A percentile compares a stretch with the other conserved stretches of the same genome.
These are phyloP conservation scores for Cynoglossus semilaevis DNA, from an alignment of 2,113 vertebrate species.

Conservation along the genomic window DNA sequence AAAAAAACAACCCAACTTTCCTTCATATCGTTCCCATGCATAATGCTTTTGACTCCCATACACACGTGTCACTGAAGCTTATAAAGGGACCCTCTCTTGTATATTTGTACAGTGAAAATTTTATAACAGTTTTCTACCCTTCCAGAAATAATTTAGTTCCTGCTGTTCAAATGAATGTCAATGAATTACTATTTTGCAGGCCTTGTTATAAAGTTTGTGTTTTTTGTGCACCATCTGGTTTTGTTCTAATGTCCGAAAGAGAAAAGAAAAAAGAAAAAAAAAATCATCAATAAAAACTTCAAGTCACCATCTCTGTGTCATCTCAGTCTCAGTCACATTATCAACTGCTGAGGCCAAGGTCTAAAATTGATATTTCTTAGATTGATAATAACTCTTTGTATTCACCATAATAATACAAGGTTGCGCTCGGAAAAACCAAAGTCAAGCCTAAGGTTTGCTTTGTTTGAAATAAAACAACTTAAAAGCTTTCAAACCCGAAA, in stretches of 20 bases:
- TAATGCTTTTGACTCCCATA: no score
- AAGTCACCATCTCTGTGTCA: slow-evolving; percentile 25
- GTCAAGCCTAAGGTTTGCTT: no score
- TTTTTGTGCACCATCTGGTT: slow-evolving; percentile 89
- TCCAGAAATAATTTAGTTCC: slow-evolving; percentile 88
- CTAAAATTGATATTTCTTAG: no score
- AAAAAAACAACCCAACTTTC: no score
- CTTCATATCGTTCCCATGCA: no score
- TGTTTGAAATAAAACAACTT: no score
- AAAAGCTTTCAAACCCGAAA: no score
- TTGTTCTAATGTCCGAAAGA: slow-evolving; percentile 83
- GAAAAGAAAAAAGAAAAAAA: slow-evolving; percentile 73
- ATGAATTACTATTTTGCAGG: slow-evolving; percentile 78
- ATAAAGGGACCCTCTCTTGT: slow-evolving; percentile 78
- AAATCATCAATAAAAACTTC: slow-evolving; percentile 90
- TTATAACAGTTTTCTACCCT: slow-evolving; percentile 97
- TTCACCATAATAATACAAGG: no score
- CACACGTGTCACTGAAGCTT: slow-evolving; percentile 56
- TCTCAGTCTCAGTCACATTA: background rate
- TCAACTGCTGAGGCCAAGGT: no score
- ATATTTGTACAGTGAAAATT: slow-evolving; percentile 94
- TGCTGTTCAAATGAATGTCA: slow-evolving; percentile 86
- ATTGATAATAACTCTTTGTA: no score
- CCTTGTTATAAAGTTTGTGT: slow-evolving; percentile 82
- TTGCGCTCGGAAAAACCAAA: no score